These are phyloP conservation scores for Lethenteron reissneri DNA, from an alignment of 2,113 vertebrate species.

Conservation along the genomic window DNA sequence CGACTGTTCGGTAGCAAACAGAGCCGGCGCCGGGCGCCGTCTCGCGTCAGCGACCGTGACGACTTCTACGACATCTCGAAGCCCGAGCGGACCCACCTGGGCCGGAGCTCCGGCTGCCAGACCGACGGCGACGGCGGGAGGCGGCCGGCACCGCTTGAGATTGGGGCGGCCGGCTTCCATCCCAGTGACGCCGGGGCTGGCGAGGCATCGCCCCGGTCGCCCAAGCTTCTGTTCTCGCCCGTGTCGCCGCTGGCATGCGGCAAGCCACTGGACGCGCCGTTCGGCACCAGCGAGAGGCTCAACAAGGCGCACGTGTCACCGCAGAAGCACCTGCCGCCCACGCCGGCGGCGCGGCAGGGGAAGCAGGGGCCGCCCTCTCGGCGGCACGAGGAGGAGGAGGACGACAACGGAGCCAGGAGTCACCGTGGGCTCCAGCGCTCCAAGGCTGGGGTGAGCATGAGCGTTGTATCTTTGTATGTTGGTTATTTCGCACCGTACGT, in stretches of 20 bases:
- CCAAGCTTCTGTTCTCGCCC: slow-evolving; percentile 81
- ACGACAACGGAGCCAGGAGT: too few species aligned
- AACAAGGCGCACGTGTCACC: slow-evolving; percentile 92
- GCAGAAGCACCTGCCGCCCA: slow-evolving; percentile 67
- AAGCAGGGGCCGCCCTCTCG: too few species aligned
- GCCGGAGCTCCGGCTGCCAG: slow-evolving; percentile 86
- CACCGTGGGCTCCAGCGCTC: too few species aligned
- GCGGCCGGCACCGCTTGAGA: slow-evolving; percentile 83
- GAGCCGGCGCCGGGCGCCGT: slow-evolving; percentile 54
- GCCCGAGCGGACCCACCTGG: slow-evolving; percentile 67
- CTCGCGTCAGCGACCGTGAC: slow-evolving; percentile 22
- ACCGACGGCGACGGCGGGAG: slow-evolving; percentile 56
- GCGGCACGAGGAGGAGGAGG: too few species aligned
- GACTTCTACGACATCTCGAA: slow-evolving; percentile 48
- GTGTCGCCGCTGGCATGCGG: slow-evolving; percentile 86
- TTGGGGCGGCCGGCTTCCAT: slow-evolving; percentile 19
- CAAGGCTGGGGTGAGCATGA: too few species aligned
- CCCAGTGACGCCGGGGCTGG: too few species aligned
- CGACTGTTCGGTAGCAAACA: slow-evolving; percentile 81
- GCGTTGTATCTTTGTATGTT: too few species aligned
- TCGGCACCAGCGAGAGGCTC: slow-evolving; percentile 70
- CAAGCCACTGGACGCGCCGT: slow-evolving; percentile 72
- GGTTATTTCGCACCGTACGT: too few species aligned
- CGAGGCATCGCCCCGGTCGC: slow-evolving; percentile 41
- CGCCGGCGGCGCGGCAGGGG: slow-evolving; percentile 45